phyloP scores from a whole-genome alignment of 2,797 vertebrate genomes.

The Lateolabrax maculatus region DNA sequence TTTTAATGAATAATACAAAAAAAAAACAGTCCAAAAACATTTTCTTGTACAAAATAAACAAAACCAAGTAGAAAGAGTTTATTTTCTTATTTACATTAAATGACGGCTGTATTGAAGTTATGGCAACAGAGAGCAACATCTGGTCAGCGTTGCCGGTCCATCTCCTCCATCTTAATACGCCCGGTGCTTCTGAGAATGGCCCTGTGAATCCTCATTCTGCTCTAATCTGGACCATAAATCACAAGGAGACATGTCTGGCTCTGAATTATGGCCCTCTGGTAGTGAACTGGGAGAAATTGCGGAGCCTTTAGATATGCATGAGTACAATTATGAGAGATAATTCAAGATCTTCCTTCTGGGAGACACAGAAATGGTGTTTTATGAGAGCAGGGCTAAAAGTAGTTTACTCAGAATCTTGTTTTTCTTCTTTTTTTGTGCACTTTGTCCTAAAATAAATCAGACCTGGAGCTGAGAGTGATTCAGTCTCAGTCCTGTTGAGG shows the following conservation, averaged over 20 bases:
- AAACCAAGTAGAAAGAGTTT: too few relatives aligned
- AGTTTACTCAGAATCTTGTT: background rate
- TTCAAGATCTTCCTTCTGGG: conserved; percentile 57
- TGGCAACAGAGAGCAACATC: conserved; percentile 9
- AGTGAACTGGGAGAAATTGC: conserved; percentile 45
- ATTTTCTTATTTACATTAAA: background rate
- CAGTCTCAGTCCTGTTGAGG: background rate
- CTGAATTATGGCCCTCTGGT: conserved; percentile 46
- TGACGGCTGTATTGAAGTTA: background rate
- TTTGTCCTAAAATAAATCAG: background rate
- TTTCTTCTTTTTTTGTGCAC: background rate
- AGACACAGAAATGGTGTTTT: conserved; percentile 14
- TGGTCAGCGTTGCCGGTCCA: conserved; percentile 23
- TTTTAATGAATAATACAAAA: background rate
- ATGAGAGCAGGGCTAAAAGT: conserved; percentile 16
- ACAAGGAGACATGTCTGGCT: conserved; percentile 45
- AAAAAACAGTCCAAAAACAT: too few relatives aligned
- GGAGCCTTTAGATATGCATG: conserved; percentile 48
- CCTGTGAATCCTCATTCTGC: conserved; percentile 40
- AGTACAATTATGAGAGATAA: conserved; percentile 60
- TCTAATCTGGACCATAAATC: conserved; percentile 65
- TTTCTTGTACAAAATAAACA: too few relatives aligned
- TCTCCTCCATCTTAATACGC: conserved; percentile 37
- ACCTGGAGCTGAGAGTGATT: background rate
- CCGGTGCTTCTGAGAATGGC: conserved; percentile 39